Evolutionary conservation across 2,888 invertebrate species (phyloP).

Genomic region (Chalcis sispes): DNA sequence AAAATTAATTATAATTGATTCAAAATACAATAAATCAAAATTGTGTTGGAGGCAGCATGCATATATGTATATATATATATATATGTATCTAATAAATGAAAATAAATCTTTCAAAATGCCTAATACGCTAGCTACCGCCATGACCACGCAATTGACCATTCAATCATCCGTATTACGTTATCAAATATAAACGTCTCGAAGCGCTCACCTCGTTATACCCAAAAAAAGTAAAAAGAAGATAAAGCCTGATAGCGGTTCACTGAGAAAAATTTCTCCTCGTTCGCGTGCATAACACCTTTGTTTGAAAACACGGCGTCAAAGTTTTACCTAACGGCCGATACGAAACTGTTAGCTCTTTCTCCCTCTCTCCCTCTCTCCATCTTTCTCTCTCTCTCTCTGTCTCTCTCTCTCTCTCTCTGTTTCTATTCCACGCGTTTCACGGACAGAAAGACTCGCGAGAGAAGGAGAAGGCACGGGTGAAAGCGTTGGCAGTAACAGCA

Average conservation of each 20-base stretch:
- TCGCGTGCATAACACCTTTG: neutral
- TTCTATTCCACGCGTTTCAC: no score
- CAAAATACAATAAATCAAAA: no score
- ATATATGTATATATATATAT: neutral
- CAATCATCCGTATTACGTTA: neutral
- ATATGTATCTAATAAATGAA: neutral
- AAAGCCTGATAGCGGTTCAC: neutral
- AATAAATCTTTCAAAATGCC: neutral
- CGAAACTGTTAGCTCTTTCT: no score
- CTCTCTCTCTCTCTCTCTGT: no score
- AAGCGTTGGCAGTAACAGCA: neutral
- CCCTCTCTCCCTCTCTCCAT: no score
- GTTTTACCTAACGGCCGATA: conserved; percentile 12
- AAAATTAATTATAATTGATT: no score
- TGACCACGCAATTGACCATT: no score
- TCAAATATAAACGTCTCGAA: no score
- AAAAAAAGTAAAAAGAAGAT: neutral
- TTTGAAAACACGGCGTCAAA: neutral
- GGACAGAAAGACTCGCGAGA: conserved; percentile 44
- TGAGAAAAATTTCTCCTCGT: conserved; percentile 3
- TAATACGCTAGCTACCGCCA: neutral
- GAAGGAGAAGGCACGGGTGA: conserved; percentile 50
- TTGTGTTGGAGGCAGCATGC: no score
- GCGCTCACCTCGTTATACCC: neutral
- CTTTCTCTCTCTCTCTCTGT: no score